Percentiles rank a stretch among this genome's conserved stretches.
Evolutionary conservation across 2,797 vertebrate species (phyloP).

Genomic region (Macropodus opercularis): DNA sequence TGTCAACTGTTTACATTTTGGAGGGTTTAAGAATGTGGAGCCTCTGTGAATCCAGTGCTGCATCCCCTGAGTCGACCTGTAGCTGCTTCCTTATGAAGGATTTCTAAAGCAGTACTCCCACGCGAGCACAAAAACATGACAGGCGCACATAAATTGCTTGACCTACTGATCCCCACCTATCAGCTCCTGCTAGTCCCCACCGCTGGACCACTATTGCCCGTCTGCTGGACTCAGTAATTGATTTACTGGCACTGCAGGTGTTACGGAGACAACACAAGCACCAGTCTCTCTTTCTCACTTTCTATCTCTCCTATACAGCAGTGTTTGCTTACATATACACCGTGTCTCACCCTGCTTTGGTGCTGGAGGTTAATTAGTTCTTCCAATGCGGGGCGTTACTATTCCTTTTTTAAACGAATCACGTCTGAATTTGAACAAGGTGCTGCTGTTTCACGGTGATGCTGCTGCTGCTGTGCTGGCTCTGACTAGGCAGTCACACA

Average conservation of each 20-base stretch:
- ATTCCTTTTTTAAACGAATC: not conserved
- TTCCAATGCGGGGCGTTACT: not conserved
- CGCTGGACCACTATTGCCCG: conserved; percentile 21
- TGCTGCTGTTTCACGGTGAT: not conserved
- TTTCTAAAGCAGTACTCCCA: conserved; percentile 10
- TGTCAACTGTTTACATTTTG: conserved; percentile 18
- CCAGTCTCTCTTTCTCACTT: conserved; percentile 1
- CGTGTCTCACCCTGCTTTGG: not conserved
- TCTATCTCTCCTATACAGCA: not conserved
- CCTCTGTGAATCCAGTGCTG: not conserved
- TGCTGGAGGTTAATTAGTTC: not conserved
- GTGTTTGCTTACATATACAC: not conserved
- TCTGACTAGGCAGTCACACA: not conserved
- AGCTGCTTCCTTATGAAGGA: not conserved
- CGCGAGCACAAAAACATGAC: conserved; percentile 34
- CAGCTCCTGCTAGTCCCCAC: conserved; percentile 20
- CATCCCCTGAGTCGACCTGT: not conserved
- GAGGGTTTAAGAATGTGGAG: not conserved
- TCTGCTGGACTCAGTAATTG: conserved; percentile 40
- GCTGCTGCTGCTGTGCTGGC: not conserved
- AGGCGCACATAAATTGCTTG: conserved; percentile 44
- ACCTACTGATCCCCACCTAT: conserved; percentile 43
- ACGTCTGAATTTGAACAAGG: not conserved
- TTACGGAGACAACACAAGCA: conserved; percentile 19
- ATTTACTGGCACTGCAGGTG: conserved; percentile 41